These are phyloP conservation scores for Ophion obscuratus DNA, from an alignment of 2,888 invertebrate genomes.

Conservation along the genomic window DNA sequence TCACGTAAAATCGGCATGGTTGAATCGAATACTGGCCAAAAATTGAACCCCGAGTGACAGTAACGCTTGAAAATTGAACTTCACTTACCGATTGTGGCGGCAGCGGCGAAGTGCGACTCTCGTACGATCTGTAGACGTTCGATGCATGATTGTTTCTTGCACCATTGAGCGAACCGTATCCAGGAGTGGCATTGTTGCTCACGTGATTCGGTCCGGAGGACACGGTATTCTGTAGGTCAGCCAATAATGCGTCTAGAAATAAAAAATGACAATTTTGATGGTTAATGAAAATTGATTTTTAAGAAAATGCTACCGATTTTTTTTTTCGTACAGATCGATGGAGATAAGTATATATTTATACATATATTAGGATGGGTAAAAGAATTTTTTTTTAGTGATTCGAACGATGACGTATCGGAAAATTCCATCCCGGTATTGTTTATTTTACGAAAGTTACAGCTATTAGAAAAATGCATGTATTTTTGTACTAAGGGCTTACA, in stretches of 20 bases:
- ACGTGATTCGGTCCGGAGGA: slow-evolving; percentile 86
- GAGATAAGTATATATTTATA: background rate
- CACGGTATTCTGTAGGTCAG: slow-evolving; percentile 97
- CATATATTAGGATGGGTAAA: no score
- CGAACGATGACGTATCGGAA: no score
- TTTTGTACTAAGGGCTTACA: no score
- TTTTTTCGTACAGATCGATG: background rate
- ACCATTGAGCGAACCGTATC: slow-evolving; percentile 93
- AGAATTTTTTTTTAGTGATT: no score
- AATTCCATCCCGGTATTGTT: no score
- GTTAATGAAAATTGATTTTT: no score
- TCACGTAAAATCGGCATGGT: no score
- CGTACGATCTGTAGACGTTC: slow-evolving; percentile 76
- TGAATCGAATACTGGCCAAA: background rate
- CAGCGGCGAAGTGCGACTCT: slow-evolving; percentile 80
- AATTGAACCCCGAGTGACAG: background rate
- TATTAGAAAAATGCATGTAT: no score
- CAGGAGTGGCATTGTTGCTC: slow-evolving; percentile 85
- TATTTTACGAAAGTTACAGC: no score
- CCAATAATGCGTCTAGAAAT: slow-evolving; percentile 95
- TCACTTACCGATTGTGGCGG: slow-evolving; percentile 88
- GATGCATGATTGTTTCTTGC: slow-evolving; percentile 83
- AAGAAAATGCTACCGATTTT: background rate
- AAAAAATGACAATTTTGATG: slow-evolving; percentile 60
- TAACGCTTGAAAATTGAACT: background rate